Evolutionary conservation across 2,113 vertebrate genomes (phyloP), one percentile per base, ranked within the genome.

Genomic region (Esox niger): DNA sequence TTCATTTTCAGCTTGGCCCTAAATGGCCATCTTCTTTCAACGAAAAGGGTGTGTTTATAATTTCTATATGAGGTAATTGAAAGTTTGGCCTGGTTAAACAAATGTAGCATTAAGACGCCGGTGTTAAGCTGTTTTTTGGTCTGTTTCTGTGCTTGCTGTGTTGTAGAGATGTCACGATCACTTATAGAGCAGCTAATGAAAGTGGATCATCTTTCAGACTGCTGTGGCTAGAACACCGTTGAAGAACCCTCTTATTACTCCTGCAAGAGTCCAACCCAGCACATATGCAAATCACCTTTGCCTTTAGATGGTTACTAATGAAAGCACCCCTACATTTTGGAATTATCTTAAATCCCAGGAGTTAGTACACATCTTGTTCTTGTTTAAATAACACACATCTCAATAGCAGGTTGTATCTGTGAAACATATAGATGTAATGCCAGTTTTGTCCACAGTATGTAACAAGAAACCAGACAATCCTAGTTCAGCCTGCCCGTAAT

Each of bases 51-150:
- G 23, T 68, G 62, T 66, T 76, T 64, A 58, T 60, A 66, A 59
- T 26, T 43, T 59, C 9, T 29, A 26, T 60, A 43, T 68, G 62
- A 64, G 68, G 67, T 73, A 67, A 70, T 58, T 69, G 60, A 67
- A 75, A 68, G 71, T 75, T 61, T 17, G 60, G 49, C 33, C 56
- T 27, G 66, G 43, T 62, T 60, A 66, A 49, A 74, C 73, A 66
- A 81, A 81, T 65, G 69, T 52, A 64, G 67, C 64, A 70, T 64
- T 73, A 73, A 70, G 47, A 67, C 55, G 46, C 52, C 33, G 49
- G 38, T 35, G 56, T 46, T 27, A 27, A 17, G 15, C 27, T 30
- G 17, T 47, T 59, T 63, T 78, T 71, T 69, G 54, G 74, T 72
- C 35, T 62, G 58, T 38, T 49, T 38, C 38, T 31, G 47, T 29